A percentile compares a stretch with the other conserved stretches of the same genome.
These are phyloP conservation scores for Ivindomyrus marchei DNA, from an alignment of 2,113 vertebrate species.

Conservation along the genomic window DNA sequence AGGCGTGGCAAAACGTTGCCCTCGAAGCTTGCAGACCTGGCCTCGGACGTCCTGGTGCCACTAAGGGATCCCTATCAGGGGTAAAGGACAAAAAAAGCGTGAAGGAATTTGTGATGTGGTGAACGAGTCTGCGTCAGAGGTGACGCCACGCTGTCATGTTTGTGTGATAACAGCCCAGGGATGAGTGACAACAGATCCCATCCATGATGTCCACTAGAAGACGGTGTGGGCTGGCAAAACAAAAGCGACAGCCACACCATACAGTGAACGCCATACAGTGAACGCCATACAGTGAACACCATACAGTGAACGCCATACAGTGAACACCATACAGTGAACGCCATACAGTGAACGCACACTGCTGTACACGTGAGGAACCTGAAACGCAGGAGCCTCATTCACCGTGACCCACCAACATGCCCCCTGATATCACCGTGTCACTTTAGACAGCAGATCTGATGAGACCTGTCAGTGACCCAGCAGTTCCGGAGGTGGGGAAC, in stretches of 20 bases:
- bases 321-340: no score
- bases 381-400: neutral
- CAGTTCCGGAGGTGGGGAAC: neutral
- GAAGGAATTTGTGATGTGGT: neutral
- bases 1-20: neutral
- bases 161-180: neutral
- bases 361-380: neutral
- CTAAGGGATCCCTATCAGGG: neutral
- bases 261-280: neutral
- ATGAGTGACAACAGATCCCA: neutral
- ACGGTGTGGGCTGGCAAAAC: neutral
- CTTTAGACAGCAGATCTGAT: neutral
- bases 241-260: neutral
- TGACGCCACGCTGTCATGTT: neutral
- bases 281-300: neutral
- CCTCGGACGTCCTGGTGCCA: neutral
- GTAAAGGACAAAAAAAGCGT: neutral
- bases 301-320: neutral
- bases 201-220: neutral
- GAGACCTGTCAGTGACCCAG: neutral
- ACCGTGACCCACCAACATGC: neutral
- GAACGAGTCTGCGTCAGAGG: neutral
- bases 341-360: neutral
- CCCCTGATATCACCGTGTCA: neutral
- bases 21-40: neutral